These are phyloP conservation scores for Ectropis crepuscularia DNA, from an alignment of 2,888 invertebrate species.

Conservation along the genomic window DNA sequence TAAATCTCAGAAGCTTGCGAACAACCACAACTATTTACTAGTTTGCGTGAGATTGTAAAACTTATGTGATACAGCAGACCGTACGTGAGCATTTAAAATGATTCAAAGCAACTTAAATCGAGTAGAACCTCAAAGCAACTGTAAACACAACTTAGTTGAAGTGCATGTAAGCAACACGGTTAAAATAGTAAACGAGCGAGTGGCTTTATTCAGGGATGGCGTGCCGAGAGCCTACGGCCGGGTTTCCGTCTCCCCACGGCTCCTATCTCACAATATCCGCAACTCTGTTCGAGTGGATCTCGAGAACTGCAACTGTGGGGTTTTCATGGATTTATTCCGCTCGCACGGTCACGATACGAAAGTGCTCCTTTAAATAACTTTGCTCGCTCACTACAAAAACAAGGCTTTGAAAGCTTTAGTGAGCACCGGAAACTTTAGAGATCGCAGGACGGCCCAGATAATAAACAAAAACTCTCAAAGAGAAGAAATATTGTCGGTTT, in stretches of 20 bases:
- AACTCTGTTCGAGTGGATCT: slow-evolving; percentile 36
- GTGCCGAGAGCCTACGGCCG: slow-evolving; percentile 32
- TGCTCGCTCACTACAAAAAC: slow-evolving; percentile 32
- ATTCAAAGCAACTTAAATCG: slow-evolving; percentile 9
- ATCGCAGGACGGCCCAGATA: slow-evolving; percentile 6
- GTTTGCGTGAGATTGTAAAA: slow-evolving; percentile 10
- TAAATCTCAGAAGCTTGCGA: neutral
- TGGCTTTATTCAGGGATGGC: slow-evolving; percentile 16
- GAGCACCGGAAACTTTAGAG: slow-evolving; percentile 16
- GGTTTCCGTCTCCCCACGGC: slow-evolving; percentile 33
- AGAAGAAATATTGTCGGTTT: slow-evolving; percentile 15
- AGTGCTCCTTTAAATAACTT: slow-evolving; percentile 38
- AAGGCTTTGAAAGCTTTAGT: slow-evolving; percentile 18
- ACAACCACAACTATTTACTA: slow-evolving; percentile 10
- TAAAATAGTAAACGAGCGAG: slow-evolving; percentile 9
- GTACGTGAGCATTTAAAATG: slow-evolving; percentile 4
- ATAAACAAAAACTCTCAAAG: slow-evolving; percentile 22
- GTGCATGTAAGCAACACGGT: slow-evolving; percentile 9
- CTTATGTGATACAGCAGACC: slow-evolving; percentile 8
- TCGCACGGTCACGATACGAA: slow-evolving; percentile 35
- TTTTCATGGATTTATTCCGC: slow-evolving; percentile 37
- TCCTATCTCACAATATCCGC: slow-evolving; percentile 39
- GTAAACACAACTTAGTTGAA: slow-evolving; percentile 14
- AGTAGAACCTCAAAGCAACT: slow-evolving; percentile 6
- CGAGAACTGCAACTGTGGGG: slow-evolving; percentile 32